These are phyloP conservation scores for Lithosia quadra DNA, from an alignment of 2,888 invertebrate genomes.

Conservation along the genomic window DNA sequence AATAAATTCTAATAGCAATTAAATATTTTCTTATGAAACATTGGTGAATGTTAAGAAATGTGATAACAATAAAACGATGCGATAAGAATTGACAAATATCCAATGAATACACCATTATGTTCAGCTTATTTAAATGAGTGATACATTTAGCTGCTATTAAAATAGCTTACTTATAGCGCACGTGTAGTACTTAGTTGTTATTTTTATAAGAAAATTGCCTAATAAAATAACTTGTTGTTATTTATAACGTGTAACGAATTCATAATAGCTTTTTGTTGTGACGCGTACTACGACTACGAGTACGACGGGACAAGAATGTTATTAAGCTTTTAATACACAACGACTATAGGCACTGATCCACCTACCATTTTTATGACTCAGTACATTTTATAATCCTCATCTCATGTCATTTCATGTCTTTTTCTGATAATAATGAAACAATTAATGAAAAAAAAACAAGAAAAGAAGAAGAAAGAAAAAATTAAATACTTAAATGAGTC, in stretches of 20 bases:
- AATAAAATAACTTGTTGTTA: not conserved
- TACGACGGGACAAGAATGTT: not conserved
- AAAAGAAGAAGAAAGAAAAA: no score
- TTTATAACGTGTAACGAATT: not conserved
- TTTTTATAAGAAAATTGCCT: conserved; percentile 2
- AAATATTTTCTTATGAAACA: not conserved
- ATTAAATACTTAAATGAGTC: no score
- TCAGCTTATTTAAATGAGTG: not conserved
- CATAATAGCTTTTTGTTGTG: conserved; percentile 5
- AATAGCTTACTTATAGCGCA: no score
- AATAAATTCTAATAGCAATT: not conserved
- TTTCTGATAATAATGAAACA: not conserved
- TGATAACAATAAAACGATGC: not conserved
- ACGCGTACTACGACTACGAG: not conserved
- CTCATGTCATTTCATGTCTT: not conserved
- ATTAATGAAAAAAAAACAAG: no score
- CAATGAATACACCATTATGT: not conserved
- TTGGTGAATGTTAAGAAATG: not conserved
- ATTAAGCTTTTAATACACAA: not conserved
- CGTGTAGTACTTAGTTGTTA: no score
- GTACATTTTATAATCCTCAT: not conserved
- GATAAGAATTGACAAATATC: not conserved
- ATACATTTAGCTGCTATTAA: not conserved
- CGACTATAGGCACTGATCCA: not conserved
- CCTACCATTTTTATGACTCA: not conserved